Base-by-base conservation (phyloP, 1,140 invertebrate species). In the Tachypleus tridentatus region DNA sequence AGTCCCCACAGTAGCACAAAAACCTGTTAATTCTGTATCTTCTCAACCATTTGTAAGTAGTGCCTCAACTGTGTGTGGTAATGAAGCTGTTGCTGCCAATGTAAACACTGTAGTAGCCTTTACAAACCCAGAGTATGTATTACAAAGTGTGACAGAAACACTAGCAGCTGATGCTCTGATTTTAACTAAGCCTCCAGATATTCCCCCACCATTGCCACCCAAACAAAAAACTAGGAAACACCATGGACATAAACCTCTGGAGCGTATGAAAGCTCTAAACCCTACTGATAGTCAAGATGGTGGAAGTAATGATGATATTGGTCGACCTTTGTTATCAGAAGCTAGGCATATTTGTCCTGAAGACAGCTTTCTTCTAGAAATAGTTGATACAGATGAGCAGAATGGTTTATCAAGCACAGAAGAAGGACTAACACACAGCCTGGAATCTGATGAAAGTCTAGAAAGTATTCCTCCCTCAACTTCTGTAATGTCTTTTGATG, bases 361-460 rank as follows among this genome's bases (percentile, higher is more conserved):
- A 77, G 87, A 87, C 74, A 82, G 83, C 62, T 88, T 88, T 74
- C 83, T 82, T 65, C 87, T 88, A 75, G 86, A 88, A 75, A 82
- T 88, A 57, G 86, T 88, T 62, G 87, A 88, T 71, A 86, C 85
- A 47, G 86, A 88, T 73, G 87, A 86, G 74, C 67, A 63, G 49
- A 63, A 65, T 62, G 58, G 57, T 56, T n/a, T 54, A 8, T 54
- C 53, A 0, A 54, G 53, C n/a, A 64, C 59, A 53, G 63, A 60
- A 57, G 61, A 67, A 54, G 66, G 61, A 57, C 59, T 53, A 5
- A 62, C 63, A 7, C 57, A 63, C 5, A 61, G 60, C 53, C 9
- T 62, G n/a, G 63, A 64, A 10, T n/a, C 49, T 51, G 60, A 61
- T 47, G 63, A 62, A 59, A 64, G 11, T 61, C 9, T 61, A 8